Conservation (phyloP, 2,113 vertebrate species). For the Quiscalus mexicanus region DNA sequence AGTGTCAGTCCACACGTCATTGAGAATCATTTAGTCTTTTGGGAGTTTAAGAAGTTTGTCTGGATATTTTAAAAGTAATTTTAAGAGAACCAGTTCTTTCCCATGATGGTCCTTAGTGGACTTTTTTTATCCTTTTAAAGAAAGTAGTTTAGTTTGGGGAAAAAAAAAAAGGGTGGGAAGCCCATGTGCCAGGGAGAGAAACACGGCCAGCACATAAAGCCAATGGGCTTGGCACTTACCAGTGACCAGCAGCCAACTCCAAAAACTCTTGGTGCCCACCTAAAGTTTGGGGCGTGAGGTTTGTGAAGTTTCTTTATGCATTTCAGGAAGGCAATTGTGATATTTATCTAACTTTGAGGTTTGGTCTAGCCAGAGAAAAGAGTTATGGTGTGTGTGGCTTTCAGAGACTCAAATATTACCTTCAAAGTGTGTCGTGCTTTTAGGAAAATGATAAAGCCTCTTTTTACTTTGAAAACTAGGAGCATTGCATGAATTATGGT, state of each 20-base stretch:
- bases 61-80: background rate
- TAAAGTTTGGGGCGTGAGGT: background rate
- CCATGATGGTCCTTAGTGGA: background rate
- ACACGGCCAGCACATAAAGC: background rate
- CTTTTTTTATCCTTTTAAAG: background rate
- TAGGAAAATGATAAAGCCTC: background rate
- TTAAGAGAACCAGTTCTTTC: background rate
- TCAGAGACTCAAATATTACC: background rate
- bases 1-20: background rate
- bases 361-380: background rate
- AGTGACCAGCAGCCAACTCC: background rate
- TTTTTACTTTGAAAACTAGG: background rate
- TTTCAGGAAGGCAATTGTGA: background rate
- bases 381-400: background rate
- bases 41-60: background rate
- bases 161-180: background rate
- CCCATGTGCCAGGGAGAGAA: background rate
- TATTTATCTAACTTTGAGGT: background rate
- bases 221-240: background rate
- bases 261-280: background rate
- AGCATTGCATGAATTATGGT: background rate
- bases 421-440: background rate
- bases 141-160: background rate
- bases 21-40: background rate
- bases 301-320: background rate